Base-by-base conservation (phyloP, 2,888 invertebrate genomes). In the Drosophila macrospina region DNA sequence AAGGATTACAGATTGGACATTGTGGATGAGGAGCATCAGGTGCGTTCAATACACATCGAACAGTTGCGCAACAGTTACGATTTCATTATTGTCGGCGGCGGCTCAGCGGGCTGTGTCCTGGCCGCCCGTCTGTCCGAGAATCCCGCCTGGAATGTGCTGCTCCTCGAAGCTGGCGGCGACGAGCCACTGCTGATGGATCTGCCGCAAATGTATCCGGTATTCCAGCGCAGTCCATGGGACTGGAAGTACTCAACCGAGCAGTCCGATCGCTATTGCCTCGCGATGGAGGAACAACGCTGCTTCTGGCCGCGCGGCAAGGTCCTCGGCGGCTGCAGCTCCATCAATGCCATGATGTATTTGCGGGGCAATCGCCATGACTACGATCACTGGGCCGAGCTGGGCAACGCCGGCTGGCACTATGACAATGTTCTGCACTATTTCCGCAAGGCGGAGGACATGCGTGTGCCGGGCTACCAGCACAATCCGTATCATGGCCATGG, bases 281-380 rank as follows among this genome's bases (percentile, higher is more conserved):
- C 94, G 30, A 95, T 96, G 95, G 92, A 94, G 37, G 93, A 94
- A 39, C 93, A 92, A 6, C 92, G 93, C 54, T 96, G 96, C 82
- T 94, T 94, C 75, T 96, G 96, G 96, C 96, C 96, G 0, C 93
- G 97, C 26, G 97, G 96, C 0, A 96, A 95, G 92, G 95, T 95
- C 5, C 92, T 97, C 16, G 95, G 95, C 20, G 98, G 98, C 0
- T 95, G 95, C 11, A 97, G 97, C 85, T 95, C 96, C 0, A 92
- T 98, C 2, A 98, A 98, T 90, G 98, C 97, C 15, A 98, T 98
- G 98, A 93, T 97, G 64, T 98, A 98, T 86, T 93, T 97, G 0
- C 93, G 98, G 56, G 98, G 98, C 0, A 97, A 98, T 89, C 94
- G 94, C 52, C 93, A 93, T 2, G 98, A 98, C 90, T 98, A 97